Base-by-base conservation (phyloP, 2,797 vertebrate genomes). In the Threskiornis aethiopicus region DNA sequence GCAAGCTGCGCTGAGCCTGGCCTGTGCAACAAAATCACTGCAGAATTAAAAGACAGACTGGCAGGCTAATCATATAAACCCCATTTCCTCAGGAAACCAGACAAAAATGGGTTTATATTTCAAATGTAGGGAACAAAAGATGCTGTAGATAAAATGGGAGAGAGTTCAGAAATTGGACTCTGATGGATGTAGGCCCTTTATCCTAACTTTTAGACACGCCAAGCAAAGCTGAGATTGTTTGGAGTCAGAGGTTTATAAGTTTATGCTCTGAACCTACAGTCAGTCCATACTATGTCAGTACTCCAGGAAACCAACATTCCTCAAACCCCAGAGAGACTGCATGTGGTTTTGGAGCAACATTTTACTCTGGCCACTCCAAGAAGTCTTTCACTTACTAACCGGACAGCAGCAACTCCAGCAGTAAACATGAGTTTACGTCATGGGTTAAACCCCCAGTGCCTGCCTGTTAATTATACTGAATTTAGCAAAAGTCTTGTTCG, bases 231-330 rank as follows among this genome's bases (percentile, higher is more conserved):
- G 24, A 89, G 65, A 69, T 35, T 75, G 89, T 79, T 89, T 83
- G 41, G 64, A 62, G 57, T 25, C 35, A 61, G 75, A 85, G 75
- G 66, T 79, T 76, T 71, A 0, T 51, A 39, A 77, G 14, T 71
- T 87, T 91, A 80, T 39, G 25, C 16, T 58, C 54, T 1, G 4
- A 91, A 75, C 17, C 8, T 78, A 86, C 64, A 83, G 73, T 20
- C 59, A 28, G 58, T 37, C n/a, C 52, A 26, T 33, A 49, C 31
- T 62, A 29, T 55, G 81, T 61, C 91, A 89, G 81, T 44, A 94
- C 35, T 95, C 72, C 96, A 95, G 82, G 93, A 95, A 97, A 96
- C 20, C 59, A 87, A 49, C 69, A 91, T 79, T 94, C 82, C 88
- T 81, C 64, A 96, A 86, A 86, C 8, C 85, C 69, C 85, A 73